Evolutionary conservation across 1,140 invertebrate genomes (phyloP).

Genomic region (Sitophilus oryzae): DNA sequence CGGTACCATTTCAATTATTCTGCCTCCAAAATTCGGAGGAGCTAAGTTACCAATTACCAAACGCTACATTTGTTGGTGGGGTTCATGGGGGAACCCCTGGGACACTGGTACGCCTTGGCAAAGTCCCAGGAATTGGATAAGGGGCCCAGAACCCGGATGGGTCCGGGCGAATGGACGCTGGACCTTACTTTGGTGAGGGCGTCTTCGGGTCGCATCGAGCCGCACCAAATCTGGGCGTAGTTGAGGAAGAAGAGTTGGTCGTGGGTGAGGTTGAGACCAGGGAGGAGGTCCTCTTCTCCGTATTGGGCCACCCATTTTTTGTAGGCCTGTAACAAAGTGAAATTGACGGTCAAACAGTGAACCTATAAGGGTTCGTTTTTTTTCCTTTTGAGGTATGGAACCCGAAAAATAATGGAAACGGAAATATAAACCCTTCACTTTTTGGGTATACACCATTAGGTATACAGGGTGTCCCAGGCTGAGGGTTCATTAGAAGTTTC

Average conservation of each 20-base stretch:
- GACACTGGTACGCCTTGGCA: conserved; percentile 74
- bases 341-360: too few species aligned
- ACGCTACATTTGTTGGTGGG: conserved; percentile 86
- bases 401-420: too few species aligned
- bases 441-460: too few species aligned
- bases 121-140: conserved; percentile 91
- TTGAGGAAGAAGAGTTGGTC: conserved; percentile 86
- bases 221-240: conserved; percentile 95
- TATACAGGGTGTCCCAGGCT: too few species aligned
- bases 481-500: too few species aligned
- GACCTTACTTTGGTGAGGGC: conserved; percentile 90
- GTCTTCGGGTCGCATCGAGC: conserved; percentile 93
- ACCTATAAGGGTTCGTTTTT: too few species aligned
- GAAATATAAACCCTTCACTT: too few species aligned
- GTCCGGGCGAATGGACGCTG: conserved; percentile 91
- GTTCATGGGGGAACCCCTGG: conserved; percentile 80
- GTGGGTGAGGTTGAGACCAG: conserved; percentile 76
- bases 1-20: too few species aligned
- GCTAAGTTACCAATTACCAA: conserved; percentile 71
- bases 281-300: conserved; percentile 65
- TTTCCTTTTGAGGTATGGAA: too few species aligned
- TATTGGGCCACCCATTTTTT: conserved; percentile 69
- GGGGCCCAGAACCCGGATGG: conserved; percentile 85
- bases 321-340: conserved; percentile 62
- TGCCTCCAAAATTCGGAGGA: too few species aligned